A percentile compares a stretch with the other conserved stretches of the same genome.
Conservation (phyloP, 1,140 invertebrate genomes). For the Harpegnathos saltator region DNA sequence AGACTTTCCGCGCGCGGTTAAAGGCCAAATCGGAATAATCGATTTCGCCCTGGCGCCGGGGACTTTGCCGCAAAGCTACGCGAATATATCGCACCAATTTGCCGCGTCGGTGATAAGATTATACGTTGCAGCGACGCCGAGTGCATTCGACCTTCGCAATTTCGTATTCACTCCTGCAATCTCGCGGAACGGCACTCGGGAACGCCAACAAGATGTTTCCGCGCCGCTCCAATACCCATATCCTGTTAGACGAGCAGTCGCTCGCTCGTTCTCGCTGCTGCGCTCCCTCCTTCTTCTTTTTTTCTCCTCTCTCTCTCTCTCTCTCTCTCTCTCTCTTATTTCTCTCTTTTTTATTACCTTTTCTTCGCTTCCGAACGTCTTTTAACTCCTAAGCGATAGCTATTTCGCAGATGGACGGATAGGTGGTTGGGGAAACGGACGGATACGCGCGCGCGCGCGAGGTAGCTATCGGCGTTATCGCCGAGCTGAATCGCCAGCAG, state of each 20-base stretch:
- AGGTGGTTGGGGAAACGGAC: background rate
- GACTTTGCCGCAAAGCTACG: conserved; percentile 11
- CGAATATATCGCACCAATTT: conserved; percentile 30
- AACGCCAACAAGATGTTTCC: conserved; percentile 24
- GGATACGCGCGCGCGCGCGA: too few species aligned
- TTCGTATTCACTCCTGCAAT: conserved; percentile 52
- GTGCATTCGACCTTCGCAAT: conserved; percentile 43
- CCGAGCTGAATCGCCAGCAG: background rate
- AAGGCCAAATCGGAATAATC: conserved; percentile 35
- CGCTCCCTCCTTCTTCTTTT: background rate
- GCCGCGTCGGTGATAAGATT: conserved; percentile 45
- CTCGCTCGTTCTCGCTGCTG: background rate
- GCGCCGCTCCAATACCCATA: background rate
- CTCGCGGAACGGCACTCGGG: conserved; percentile 27
- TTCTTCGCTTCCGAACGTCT: background rate
- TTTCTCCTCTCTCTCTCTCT: background rate
- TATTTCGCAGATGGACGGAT: background rate
- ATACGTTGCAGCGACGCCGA: conserved; percentile 33
- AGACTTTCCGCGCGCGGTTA: background rate
- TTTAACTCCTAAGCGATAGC: conserved; percentile 12
- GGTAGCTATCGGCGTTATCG: background rate
- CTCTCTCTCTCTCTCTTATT: background rate
- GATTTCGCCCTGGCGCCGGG: conserved; percentile 21
- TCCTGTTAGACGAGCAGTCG: conserved; percentile 8
- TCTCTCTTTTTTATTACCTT: too few species aligned